A percentile compares a stretch with the other conserved stretches of the same genome.
Evolutionary conservation across 2,113 vertebrate species (phyloP).

Genomic region (Silurus meridionalis): DNA sequence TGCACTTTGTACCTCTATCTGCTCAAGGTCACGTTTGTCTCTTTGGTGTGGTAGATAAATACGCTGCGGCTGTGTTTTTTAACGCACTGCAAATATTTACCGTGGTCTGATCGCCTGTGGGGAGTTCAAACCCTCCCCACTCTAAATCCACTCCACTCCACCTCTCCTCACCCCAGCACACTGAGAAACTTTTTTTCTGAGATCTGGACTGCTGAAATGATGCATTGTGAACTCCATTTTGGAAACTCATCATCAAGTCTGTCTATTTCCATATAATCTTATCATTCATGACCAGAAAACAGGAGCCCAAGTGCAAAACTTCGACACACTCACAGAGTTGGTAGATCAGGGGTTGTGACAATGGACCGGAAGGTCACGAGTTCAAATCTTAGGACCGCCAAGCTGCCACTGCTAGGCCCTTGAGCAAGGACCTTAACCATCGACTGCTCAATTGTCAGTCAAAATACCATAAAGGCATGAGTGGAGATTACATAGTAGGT

Average conservation of each 20-base stretch:
- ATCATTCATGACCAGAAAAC: not conserved
- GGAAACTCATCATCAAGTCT: not conserved
- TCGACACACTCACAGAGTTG: too few species aligned
- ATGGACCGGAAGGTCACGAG: too few species aligned
- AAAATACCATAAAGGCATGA: too few species aligned
- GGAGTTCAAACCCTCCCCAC: not conserved
- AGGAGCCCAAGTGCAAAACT: too few species aligned
- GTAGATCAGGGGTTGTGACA: too few species aligned
- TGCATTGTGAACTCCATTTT: not conserved
- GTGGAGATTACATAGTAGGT: too few species aligned
- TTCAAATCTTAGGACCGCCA: too few species aligned
- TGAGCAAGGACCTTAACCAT: too few species aligned
- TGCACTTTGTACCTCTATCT: not conserved
- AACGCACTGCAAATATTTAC: conserved; percentile 57
- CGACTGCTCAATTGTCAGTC: too few species aligned
- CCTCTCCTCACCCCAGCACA: too few species aligned
- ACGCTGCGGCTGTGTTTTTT: conserved; percentile 27
- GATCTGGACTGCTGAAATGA: conserved; percentile 24
- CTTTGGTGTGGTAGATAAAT: conserved; percentile 57
- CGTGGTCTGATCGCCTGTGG: conserved; percentile 23
- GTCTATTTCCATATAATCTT: conserved; percentile 26
- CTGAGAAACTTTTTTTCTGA: conserved; percentile 13
- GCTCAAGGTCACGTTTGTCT: conserved; percentile 48
- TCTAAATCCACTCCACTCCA: too few species aligned
- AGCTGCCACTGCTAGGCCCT: too few species aligned